Evolutionary conservation across 2,888 invertebrate genomes (phyloP).

Genomic region (Trichacis sp.): DNA sequence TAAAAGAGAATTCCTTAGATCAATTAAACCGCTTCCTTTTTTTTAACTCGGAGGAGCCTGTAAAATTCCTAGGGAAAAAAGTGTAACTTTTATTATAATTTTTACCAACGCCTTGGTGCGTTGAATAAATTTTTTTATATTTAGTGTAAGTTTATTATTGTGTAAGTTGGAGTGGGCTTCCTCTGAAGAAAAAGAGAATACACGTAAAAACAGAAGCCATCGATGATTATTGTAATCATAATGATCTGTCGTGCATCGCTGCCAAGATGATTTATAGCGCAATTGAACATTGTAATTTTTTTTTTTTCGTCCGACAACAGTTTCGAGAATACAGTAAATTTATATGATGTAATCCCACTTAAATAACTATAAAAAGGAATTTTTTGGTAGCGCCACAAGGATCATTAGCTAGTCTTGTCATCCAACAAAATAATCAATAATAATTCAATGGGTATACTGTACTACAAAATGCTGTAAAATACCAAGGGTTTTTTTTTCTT

Average conservation of each 20-base stretch:
- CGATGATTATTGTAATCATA: conserved; percentile 44
- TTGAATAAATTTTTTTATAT: conserved; percentile 16
- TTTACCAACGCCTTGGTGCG: background rate
- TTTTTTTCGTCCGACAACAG: too few relatives aligned
- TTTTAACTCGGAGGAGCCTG: background rate
- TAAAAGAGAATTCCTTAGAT: too few relatives aligned
- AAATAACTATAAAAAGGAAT: too few relatives aligned
- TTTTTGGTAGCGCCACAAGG: conserved; percentile 60
- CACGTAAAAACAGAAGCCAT: conserved; percentile 15
- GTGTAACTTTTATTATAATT: background rate
- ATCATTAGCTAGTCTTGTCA: conserved; percentile 67
- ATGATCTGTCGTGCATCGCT: conserved; percentile 59
- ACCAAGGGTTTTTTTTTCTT: conserved; percentile 37
- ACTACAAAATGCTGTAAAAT: conserved; percentile 66
- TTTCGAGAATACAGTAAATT: conserved; percentile 38
- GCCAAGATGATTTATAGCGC: conserved; percentile 52
- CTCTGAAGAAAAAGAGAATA: conserved; percentile 39
- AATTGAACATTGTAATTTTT: conserved; percentile 39
- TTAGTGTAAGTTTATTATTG: conserved; percentile 46
- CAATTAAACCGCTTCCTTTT: background rate
- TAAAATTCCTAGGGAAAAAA: background rate
- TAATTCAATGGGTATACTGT: conserved; percentile 67
- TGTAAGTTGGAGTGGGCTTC: conserved; percentile 59
- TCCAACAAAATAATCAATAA: conserved; percentile 66
- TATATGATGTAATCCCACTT: too few relatives aligned